Percentiles rank a stretch among this genome's conserved stretches.
Conservation (phyloP, 2,113 vertebrate genomes). For the Prionailurus viverrinus region DNA sequence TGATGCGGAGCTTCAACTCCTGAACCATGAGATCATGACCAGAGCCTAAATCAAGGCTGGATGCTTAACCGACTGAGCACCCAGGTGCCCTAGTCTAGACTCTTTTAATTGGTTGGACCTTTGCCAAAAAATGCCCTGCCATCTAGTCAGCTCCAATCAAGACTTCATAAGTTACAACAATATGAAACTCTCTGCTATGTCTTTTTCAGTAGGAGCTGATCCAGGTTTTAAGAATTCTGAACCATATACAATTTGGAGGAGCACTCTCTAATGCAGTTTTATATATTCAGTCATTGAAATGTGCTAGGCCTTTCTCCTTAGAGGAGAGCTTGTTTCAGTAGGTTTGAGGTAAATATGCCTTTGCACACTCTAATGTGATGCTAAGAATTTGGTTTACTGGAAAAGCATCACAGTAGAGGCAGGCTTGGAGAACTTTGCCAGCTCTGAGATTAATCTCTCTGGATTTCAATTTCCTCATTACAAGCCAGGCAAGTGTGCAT, state of each 20-base stretch:
- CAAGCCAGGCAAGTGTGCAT: background rate
- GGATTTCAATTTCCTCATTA: background rate
- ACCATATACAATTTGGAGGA: background rate
- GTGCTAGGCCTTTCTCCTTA: background rate
- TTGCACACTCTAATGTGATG: background rate
- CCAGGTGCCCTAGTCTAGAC: background rate
- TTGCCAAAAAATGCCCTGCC: background rate
- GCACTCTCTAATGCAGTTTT: background rate
- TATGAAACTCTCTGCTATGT: background rate
- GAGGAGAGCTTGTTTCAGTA: background rate
- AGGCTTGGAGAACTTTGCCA: background rate
- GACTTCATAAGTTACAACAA: background rate
- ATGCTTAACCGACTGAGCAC: no score
- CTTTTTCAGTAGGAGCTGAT: background rate
- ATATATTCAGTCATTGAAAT: background rate
- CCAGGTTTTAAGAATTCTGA: background rate
- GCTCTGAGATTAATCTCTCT: slow-evolving; percentile 8
- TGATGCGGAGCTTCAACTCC: no score
- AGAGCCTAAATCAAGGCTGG: no score
- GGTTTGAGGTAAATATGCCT: background rate
- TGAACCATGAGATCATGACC: no score
- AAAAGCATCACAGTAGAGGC: background rate
- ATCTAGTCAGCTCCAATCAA: background rate
- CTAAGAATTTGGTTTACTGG: background rate
- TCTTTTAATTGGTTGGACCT: background rate